Percentiles rank a stretch among this genome's conserved stretches.
These are phyloP conservation scores for Sparus aurata DNA, from an alignment of 2,797 vertebrate genomes.

Conservation along the genomic window DNA sequence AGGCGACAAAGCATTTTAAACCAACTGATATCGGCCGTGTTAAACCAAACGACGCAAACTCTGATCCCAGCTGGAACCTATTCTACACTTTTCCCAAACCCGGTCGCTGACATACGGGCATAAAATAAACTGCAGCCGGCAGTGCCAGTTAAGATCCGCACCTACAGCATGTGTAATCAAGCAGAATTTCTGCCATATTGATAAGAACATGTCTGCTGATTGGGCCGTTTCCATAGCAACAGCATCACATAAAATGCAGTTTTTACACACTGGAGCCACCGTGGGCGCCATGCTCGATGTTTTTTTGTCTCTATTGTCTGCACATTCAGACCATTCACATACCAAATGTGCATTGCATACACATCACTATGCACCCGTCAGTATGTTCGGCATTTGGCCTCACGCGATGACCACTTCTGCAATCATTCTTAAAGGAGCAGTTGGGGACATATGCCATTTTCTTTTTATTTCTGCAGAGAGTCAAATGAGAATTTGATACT, in stretches of 20 bases:
- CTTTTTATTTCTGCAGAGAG: not conserved
- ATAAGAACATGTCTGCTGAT: slow-evolving; percentile 12
- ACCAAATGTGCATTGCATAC: not conserved
- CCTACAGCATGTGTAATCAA: not conserved
- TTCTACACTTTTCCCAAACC: not conserved
- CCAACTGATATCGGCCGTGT: not conserved
- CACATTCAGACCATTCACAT: not conserved
- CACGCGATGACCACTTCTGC: not conserved
- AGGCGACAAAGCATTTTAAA: slow-evolving; percentile 7
- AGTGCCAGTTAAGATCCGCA: slow-evolving; percentile 4
- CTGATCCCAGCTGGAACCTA: not conserved
- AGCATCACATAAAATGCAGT: not conserved
- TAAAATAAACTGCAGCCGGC: not conserved
- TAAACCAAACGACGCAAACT: not conserved
- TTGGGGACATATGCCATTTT: not conserved
- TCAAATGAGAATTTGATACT: not conserved
- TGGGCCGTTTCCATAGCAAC: slow-evolving; percentile 53
- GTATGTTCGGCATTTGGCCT: not conserved
- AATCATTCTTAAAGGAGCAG: not conserved
- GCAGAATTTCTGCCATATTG: slow-evolving; percentile 18
- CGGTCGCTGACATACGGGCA: not conserved
- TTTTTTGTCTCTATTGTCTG: not conserved
- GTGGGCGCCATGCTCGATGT: not conserved
- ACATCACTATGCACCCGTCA: not conserved
- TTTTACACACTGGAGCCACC: slow-evolving; percentile 24